Evolutionary conservation across 2,797 vertebrate genomes (phyloP).

Genomic region (Epinephelus awoara): DNA sequence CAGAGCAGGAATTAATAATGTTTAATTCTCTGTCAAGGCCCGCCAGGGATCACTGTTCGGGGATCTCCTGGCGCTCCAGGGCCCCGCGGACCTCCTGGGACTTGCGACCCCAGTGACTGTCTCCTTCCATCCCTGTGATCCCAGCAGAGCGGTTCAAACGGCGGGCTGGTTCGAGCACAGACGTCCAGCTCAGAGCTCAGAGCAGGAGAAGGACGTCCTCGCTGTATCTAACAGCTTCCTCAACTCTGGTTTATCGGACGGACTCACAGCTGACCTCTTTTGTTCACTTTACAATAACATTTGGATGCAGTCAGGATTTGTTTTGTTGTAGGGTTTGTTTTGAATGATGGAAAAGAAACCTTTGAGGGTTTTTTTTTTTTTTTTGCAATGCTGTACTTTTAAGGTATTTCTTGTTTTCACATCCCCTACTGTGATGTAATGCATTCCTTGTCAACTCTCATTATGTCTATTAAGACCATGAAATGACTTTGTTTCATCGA

Average conservation of each 20-base stretch:
- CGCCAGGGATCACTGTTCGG: constrained; percentile 81
- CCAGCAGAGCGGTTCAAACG: constrained; percentile 66
- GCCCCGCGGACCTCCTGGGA: constrained; percentile 89
- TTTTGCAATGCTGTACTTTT: constrained; percentile 62
- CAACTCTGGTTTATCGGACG: constrained; percentile 36
- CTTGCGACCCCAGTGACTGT: constrained; percentile 92
- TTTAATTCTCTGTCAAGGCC: constrained; percentile 77
- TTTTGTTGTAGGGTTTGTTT: constrained; percentile 56
- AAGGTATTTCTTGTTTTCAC: constrained; percentile 68
- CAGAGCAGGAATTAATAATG: constrained; percentile 40
- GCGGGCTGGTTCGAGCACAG: not conserved
- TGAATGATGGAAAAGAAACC: constrained; percentile 44
- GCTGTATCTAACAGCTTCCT: constrained; percentile 43
- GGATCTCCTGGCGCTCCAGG: constrained; percentile 89
- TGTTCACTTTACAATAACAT: constrained; percentile 55
- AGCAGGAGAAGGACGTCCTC: constrained; percentile 21
- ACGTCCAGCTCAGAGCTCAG: constrained; percentile 32
- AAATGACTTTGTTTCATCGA: constrained; percentile 74
- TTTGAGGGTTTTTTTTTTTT: constrained; percentile 21
- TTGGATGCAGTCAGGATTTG: constrained; percentile 52
- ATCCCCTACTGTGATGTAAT: constrained; percentile 81
- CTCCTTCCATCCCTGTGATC: constrained; percentile 81
- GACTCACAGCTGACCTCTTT: constrained; percentile 71
- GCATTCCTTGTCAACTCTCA: constrained; percentile 84
- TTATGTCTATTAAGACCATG: constrained; percentile 74